Evolutionary conservation across 2,888 invertebrate genomes (phyloP), one percentile per base, ranked within the genome.

Genomic region (Ophion obscuratus): DNA sequence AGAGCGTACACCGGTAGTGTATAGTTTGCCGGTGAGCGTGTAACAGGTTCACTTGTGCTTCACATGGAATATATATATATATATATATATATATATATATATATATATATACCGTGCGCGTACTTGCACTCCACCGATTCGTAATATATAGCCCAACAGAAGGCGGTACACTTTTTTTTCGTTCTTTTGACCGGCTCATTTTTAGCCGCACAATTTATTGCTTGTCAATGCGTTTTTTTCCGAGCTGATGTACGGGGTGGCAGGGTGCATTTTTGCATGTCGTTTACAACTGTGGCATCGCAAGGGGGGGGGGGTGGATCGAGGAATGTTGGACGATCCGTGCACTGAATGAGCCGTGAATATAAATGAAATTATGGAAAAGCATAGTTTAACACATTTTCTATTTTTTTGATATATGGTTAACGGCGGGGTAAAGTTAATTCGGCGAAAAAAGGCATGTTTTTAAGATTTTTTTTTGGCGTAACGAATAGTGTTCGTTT

Each of bases 1-100:
- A 36, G 70, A 76, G 78, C 81, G 85, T 80, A 80, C 88, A 85
- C 78, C 87, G 88, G 87, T 78, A 83, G 83, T 75, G 80, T 84
- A 47, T 47, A 76, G 66, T 82, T 68, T 59, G 73, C 78, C 87
- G 87, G 85, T 83, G 77, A 66, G 67, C 83, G 86, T 84, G 84
- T 86, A 86, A 86, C 86, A 86, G 86, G 86, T 86, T 86, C 80
- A 80, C 80, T 77, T 80, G 68, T 82, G 76, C 67, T 53, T 71
- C 20, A 53, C 24, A 77, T 68, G 53, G 4, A n/a, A 57, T 57
- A 44, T 44, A 40, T 40, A 57, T 24, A 53, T 71, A 31, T 47
- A 70, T 5, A 31, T n/a, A 64, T 44, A 31, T 17, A 24, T 31
- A 53, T 1, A 14, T 20, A 64, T 47, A 70, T 5, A 31, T n/a